Evolutionary conservation across 2,113 vertebrate genomes (phyloP).

Genomic region (Psophia crepitans): DNA sequence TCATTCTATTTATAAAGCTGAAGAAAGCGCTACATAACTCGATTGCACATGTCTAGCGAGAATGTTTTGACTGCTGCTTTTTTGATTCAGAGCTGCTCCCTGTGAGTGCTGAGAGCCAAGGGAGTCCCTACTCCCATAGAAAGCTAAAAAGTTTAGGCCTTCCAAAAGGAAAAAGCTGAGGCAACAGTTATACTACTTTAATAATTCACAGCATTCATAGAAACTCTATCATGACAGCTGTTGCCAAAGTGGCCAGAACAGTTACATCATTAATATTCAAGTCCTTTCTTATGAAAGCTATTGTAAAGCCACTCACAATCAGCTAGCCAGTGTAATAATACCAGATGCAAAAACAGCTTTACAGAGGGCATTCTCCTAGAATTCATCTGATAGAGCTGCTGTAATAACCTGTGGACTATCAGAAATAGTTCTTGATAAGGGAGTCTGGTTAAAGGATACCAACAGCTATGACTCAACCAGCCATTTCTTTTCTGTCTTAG

Average conservation of each 20-base stretch:
- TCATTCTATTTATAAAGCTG: neutral
- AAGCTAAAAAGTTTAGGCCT: neutral
- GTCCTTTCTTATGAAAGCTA: neutral
- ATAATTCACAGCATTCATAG: neutral
- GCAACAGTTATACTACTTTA: neutral
- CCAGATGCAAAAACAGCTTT: neutral
- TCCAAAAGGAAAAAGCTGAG: neutral
- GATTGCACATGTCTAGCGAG: neutral
- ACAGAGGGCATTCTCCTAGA: neutral
- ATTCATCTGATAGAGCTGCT: neutral
- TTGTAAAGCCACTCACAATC: neutral
- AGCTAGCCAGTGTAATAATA: neutral
- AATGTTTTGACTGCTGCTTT: neutral
- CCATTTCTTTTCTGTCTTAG: neutral
- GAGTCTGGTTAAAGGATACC: neutral
- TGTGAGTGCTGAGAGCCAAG: neutral
- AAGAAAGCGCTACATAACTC: neutral
- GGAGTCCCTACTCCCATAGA: neutral
- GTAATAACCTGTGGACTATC: neutral
- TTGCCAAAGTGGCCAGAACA: neutral
- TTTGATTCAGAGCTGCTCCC: neutral
- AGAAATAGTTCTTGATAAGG: neutral
- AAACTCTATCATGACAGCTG: neutral
- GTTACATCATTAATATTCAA: neutral
- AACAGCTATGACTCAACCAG: neutral